Conservation (phyloP, 2,113 vertebrate species). For the Ploceus nigricollis region DNA sequence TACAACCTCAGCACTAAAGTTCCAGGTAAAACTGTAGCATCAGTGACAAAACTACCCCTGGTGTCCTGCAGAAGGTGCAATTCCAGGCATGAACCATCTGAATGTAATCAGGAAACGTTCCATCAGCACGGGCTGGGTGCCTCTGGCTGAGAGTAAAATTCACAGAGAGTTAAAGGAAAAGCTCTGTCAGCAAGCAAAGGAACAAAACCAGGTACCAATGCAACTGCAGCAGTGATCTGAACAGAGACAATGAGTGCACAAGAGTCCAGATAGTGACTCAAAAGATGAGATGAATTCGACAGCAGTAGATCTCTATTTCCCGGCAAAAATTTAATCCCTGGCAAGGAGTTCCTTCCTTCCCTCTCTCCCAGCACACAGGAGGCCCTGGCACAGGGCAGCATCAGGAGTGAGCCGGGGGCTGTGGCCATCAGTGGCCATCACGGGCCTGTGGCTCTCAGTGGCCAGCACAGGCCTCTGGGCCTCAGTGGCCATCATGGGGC, state of each 20-base stretch:
- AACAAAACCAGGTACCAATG: not conserved
- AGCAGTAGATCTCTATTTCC: not conserved
- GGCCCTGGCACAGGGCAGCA: not conserved
- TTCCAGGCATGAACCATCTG: not conserved
- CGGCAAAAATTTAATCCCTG: not conserved
- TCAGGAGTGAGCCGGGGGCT: not conserved
- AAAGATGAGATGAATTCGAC: accelerated
- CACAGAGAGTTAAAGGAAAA: not conserved
- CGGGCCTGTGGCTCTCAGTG: no score
- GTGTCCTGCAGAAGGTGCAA: not conserved
- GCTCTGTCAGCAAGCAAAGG: not conserved
- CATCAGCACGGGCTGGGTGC: no score
- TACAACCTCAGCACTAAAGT: accelerated
- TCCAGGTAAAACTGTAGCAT: not conserved
- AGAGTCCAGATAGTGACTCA: not conserved
- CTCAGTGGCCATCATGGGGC: not conserved
- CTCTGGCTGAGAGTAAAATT: not conserved
- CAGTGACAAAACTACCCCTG: not conserved
- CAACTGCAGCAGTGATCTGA: not conserved
- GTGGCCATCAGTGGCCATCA: not conserved
- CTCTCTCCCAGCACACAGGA: not conserved
- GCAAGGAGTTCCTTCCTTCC: not conserved
- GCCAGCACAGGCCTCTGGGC: no score
- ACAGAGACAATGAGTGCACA: accelerated
- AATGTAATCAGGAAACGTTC: not conserved